Evolutionary conservation across 1,140 invertebrate species (phyloP).

Genomic region (Drosophila mojavensis): DNA sequence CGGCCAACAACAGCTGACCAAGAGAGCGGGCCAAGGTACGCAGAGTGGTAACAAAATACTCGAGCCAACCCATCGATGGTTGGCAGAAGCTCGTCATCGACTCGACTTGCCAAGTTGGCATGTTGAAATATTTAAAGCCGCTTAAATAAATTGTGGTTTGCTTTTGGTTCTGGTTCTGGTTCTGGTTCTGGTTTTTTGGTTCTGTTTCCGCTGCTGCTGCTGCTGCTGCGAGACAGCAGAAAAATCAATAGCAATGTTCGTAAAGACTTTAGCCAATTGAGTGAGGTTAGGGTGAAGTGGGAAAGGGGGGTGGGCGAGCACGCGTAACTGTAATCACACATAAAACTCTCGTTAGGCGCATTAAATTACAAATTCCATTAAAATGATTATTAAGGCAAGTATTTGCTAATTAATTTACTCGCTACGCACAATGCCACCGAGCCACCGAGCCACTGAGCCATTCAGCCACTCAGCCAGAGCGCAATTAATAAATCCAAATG

Average conservation of each 20-base stretch:
- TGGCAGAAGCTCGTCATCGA: slow-evolving; percentile 15
- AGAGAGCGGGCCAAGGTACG: neutral
- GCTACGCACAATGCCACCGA: slow-evolving; percentile 68
- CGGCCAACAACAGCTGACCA: slow-evolving; percentile 8
- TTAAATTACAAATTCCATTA: slow-evolving; percentile 84
- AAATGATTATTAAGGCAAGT: slow-evolving; percentile 82
- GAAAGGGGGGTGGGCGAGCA: neutral
- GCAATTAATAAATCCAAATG: slow-evolving; percentile 82
- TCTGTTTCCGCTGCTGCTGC: slow-evolving; percentile 13
- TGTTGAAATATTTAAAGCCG: slow-evolving; percentile 82
- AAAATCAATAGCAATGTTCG: slow-evolving; percentile 66
- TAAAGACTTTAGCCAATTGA: neutral
- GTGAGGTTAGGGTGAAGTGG: neutral
- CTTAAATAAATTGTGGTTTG: slow-evolving; percentile 80
- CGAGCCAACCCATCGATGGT: slow-evolving; percentile 9
- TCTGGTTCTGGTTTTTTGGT: slow-evolving; percentile 4
- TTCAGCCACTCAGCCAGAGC: slow-evolving; percentile 30
- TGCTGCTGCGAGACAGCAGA: slow-evolving; percentile 13
- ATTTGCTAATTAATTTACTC: slow-evolving; percentile 83
- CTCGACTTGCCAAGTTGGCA: slow-evolving; percentile 57
- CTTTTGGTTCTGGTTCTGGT: slow-evolving; percentile 31
- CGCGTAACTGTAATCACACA: slow-evolving; percentile 65
- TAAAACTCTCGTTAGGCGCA: slow-evolving; percentile 83
- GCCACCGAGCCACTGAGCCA: too few species aligned
- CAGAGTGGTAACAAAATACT: slow-evolving; percentile 13